Base-by-base conservation (phyloP, 2,888 invertebrate species). In the Elegia similella region DNA sequence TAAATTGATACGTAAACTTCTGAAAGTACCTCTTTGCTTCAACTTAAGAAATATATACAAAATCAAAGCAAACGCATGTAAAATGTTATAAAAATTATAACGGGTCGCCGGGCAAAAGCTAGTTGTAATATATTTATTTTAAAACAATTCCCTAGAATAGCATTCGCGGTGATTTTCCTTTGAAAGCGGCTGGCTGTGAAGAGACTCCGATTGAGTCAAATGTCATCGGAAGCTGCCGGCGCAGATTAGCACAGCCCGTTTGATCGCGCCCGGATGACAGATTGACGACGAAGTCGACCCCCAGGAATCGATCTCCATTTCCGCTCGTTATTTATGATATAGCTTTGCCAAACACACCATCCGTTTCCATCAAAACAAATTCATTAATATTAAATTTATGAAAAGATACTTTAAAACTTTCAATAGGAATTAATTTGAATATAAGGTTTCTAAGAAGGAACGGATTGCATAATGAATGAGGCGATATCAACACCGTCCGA, bases 251-350 rank as follows among this genome's bases (percentile, higher is more conserved):
- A 73, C 83, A 72, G 71, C 58, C 23, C 84, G 76, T 88, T 89
- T 88, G 88, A 89, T 88, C 86, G 63, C 69, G 72, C 72, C 61
- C 55, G 58, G 78, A 60, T 70, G 88, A 87, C 72, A 70, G 83
- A 88, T 86, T 81, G 78, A 88, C 84, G 81, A 68, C 65, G 77
- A 88, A 84, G 81, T 66, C 65, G 72, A 70, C 70, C 71, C 72
- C 71, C 73, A 74, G 72, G 76, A 80, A 78, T 79, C 80, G 77
- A 81, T 78, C 76, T 70, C 65, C 62, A 72, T 73, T 79, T 86
- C 84, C 87, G 80, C 64, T 72, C 69, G 65, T 76, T 70, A 78
- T 79, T 83, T 78, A 79, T 73, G 73, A 65, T 65, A 70, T 75
- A 68, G 74, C 66, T 81, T 84, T 83, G 79, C 81, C 80, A 82